phyloP scores from a whole-genome alignment of 2,797 vertebrate genomes.

The Uromys caudimaculatus region DNA sequence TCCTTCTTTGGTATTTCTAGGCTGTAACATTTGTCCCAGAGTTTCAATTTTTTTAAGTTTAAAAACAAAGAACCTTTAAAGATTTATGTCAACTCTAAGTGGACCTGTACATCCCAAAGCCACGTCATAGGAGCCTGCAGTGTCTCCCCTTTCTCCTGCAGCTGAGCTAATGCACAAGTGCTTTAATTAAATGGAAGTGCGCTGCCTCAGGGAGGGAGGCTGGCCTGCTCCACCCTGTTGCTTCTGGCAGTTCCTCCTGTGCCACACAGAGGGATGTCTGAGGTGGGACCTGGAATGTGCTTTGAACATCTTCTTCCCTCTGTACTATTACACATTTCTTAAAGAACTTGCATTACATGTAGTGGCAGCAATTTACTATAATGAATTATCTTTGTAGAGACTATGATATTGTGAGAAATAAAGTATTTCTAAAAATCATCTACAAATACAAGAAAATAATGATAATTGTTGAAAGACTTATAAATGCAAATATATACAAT shows the following conservation, averaged over 20 bases:
- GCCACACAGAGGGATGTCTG: neutral
- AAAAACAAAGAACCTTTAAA: neutral
- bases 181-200: neutral
- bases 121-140: too few species aligned
- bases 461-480: neutral
- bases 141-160: neutral
- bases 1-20: neutral
- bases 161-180: neutral
- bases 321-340: neutral
- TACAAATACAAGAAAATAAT: neutral
- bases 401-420: neutral
- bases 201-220: neutral
- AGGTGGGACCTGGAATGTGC: accelerated
- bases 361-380: neutral
- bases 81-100: neutral
- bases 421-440: neutral
- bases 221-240: neutral
- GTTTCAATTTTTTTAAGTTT: neutral
- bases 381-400: neutral
- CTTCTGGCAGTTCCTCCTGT: neutral
- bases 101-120: neutral
- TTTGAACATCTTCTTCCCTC: neutral
- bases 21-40: neutral
- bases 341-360: neutral
- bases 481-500: neutral